Evolutionary conservation across 2,113 vertebrate genomes (phyloP).

Genomic region (Falco punctatus): DNA sequence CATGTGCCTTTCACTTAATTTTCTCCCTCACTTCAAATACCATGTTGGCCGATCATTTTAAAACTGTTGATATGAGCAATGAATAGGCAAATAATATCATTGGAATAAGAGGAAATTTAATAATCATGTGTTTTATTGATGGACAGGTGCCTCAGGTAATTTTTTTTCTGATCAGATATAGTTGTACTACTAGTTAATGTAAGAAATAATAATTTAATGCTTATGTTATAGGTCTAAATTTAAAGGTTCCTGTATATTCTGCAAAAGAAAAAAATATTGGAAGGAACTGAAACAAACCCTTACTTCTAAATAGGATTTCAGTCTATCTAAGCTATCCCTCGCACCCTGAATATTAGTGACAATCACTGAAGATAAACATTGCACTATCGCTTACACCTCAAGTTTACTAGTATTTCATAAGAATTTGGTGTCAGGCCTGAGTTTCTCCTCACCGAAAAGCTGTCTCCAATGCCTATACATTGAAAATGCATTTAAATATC

Average conservation of each 20-base stretch:
- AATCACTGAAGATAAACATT: neutral
- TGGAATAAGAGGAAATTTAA: neutral
- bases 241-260: neutral
- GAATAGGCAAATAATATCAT: neutral
- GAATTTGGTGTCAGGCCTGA: neutral
- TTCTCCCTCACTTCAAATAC: neutral
- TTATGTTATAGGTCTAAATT: neutral
- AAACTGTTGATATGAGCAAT: neutral
- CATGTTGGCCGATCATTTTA: neutral
- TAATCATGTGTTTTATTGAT: neutral
- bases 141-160: neutral
- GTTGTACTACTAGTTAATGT: neutral
- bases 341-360: neutral
- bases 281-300: neutral
- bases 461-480: neutral
- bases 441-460: neutral
- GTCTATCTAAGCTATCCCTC: neutral
- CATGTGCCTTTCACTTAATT: neutral
- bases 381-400: fast-evolving
- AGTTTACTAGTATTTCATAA: neutral
- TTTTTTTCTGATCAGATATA: neutral
- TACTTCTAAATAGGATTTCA: neutral
- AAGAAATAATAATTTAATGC: neutral
- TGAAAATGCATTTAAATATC: neutral
- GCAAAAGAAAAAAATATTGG: neutral